Conservation (phyloP, 2,113 vertebrate genomes). For the Halcyon senegalensis region DNA sequence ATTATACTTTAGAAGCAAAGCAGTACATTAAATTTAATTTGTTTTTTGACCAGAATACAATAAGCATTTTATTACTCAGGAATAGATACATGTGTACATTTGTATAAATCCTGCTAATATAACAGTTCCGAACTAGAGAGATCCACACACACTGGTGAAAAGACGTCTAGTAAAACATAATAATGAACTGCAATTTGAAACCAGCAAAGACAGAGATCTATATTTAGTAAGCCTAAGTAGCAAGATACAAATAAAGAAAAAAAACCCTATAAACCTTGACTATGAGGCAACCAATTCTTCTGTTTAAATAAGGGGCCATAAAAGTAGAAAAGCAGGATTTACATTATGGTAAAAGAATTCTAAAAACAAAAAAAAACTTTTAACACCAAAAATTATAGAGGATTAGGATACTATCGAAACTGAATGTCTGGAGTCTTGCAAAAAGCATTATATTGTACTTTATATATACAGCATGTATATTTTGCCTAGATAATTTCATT, state of each 20-base stretch:
- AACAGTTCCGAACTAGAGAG: background rate
- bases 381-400: background rate
- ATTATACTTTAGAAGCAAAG: too few species aligned
- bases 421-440: background rate
- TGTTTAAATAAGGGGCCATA: background rate
- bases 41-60: background rate
- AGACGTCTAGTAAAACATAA: background rate
- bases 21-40: background rate
- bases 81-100: background rate
- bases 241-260: background rate
- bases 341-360: background rate
- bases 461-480: background rate
- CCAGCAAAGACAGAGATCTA: background rate
- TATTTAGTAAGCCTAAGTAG: background rate
- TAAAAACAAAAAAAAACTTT: background rate
- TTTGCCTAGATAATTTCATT: background rate
- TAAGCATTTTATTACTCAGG: background rate
- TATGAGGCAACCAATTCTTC: background rate
- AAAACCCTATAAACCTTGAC: background rate
- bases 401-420: background rate
- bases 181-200: background rate
- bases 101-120: background rate
- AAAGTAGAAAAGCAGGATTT: background rate
- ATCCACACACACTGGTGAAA: background rate
- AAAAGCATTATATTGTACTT: background rate